A percentile compares a stretch with the other conserved stretches of the same genome.
phyloP scores from a whole-genome alignment of 2,113 vertebrate genomes.

The Cynocephalus volans region DNA sequence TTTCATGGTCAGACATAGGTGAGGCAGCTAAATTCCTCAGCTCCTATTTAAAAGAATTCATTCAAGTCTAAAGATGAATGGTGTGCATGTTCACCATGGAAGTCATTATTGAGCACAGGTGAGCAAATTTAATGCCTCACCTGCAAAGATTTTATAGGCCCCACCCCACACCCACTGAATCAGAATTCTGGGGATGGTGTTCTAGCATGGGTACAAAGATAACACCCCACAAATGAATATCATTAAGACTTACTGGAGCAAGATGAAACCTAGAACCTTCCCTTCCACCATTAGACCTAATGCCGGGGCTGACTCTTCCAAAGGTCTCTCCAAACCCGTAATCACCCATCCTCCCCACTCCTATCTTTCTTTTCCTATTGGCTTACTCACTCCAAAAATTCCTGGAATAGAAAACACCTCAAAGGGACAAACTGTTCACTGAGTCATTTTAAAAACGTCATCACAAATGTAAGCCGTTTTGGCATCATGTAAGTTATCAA shows the following conservation, averaged over 20 bases:
- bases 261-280: background rate
- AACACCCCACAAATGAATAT: background rate
- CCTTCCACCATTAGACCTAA: background rate
- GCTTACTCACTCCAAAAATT: constrained; percentile 23
- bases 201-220: background rate
- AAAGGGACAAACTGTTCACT: constrained; percentile 57
- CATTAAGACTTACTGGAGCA: background rate
- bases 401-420: constrained; percentile 34
- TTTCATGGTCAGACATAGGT: background rate
- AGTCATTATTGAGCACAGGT: background rate
- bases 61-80: background rate
- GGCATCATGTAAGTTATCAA: constrained; percentile 63
- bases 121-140: background rate
- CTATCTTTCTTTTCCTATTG: background rate
- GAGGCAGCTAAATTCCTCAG: background rate
- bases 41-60: background rate
- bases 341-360: background rate
- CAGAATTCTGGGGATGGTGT: background rate
- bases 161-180: background rate
- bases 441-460: constrained; percentile 73
- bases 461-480: constrained; percentile 70
- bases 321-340: background rate
- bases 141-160: background rate
- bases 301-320: background rate
- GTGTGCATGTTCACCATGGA: background rate